These are phyloP conservation scores for Leucosticte australis DNA, from an alignment of 2,113 vertebrate species.

Conservation along the genomic window DNA sequence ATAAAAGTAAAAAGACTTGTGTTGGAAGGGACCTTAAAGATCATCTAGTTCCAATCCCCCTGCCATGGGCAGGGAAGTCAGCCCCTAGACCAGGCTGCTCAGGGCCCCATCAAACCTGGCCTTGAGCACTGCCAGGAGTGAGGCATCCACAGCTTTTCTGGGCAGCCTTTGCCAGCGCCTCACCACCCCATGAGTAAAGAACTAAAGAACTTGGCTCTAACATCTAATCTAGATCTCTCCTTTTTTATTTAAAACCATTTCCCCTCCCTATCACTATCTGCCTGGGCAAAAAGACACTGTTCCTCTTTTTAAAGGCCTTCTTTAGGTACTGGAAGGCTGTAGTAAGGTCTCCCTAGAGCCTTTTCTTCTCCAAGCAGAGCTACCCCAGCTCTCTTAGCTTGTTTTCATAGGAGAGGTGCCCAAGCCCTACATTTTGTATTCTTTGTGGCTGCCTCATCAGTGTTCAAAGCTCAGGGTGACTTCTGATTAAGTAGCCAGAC, in stretches of 20 bases:
- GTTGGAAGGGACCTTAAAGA: neutral
- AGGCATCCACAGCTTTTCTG: neutral
- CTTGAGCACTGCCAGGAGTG: neutral
- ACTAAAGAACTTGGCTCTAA: neutral
- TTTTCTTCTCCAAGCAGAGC: neutral
- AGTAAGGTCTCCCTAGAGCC: neutral
- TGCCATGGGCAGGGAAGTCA: neutral
- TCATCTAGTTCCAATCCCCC: neutral
- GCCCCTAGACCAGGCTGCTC: neutral
- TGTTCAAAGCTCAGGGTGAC: neutral
- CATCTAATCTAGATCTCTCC: neutral
- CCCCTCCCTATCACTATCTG: neutral
- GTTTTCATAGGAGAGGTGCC: neutral
- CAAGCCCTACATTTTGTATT: neutral
- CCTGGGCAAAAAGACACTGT: neutral
- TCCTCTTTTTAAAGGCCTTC: neutral
- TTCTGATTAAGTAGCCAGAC: neutral
- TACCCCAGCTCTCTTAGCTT: neutral
- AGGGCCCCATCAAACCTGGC: neutral
- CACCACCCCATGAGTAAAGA: neutral
- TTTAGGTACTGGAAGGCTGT: neutral
- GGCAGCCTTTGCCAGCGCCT: neutral
- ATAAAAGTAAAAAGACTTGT: neutral
- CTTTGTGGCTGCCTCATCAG: neutral
- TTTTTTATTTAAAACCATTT: neutral